Evolutionary conservation across 2,797 vertebrate species (phyloP).

Genomic region (Dendrocincla fuliginosa): DNA sequence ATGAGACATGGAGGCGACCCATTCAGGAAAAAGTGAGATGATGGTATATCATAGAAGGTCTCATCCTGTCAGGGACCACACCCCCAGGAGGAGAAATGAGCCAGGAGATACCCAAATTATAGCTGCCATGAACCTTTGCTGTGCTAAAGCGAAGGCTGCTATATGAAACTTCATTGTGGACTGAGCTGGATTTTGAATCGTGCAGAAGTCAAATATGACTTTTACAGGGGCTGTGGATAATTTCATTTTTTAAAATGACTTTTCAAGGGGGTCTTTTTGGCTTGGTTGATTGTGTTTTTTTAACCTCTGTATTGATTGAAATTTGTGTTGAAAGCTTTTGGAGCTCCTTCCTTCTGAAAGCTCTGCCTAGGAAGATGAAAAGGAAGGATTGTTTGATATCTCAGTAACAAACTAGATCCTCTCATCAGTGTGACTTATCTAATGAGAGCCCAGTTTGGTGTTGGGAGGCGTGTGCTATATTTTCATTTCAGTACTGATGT

Average conservation of each 20-base stretch:
- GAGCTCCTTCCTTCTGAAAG: background rate
- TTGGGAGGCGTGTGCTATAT: background rate
- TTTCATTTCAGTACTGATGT: background rate
- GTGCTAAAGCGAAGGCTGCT: background rate
- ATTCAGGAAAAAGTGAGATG: background rate
- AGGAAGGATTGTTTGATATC: background rate
- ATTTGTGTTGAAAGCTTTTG: background rate
- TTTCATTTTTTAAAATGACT: background rate
- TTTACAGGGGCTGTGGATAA: background rate
- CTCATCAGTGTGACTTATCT: background rate
- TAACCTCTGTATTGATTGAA: background rate
- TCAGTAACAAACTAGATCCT: background rate
- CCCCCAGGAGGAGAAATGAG: background rate
- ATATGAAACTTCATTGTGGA: background rate
- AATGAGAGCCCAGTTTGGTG: background rate
- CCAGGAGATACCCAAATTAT: background rate
- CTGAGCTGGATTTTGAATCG: background rate
- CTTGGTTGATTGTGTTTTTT: background rate
- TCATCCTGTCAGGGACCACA: rapidly evolving
- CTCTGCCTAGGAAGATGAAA: background rate
- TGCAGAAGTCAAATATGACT: background rate
- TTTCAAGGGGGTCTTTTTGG: background rate
- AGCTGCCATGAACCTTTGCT: background rate
- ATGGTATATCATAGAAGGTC: background rate
- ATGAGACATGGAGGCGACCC: rapidly evolving